phyloP scores from a whole-genome alignment of 2,113 vertebrate species.

The Conger conger region DNA sequence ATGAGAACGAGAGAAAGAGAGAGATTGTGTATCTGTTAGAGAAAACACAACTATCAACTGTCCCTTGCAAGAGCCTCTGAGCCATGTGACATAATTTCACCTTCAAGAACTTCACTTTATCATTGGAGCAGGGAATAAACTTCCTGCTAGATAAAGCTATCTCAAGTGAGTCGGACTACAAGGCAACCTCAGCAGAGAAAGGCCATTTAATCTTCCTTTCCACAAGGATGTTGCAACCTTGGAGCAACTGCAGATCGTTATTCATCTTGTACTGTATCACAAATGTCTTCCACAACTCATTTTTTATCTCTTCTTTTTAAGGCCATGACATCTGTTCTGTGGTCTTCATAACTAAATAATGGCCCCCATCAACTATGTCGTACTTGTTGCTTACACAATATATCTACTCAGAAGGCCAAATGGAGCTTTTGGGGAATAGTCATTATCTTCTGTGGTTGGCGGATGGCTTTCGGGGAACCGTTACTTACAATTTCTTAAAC shows the following conservation, averaged over 20 bases:
- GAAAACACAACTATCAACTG: not conserved
- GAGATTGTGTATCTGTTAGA: not conserved
- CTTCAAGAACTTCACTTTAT: not conserved
- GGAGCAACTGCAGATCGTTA: not conserved
- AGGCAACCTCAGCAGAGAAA: not conserved
- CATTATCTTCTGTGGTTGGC: not conserved
- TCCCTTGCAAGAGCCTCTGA: not conserved
- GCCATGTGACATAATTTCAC: not conserved
- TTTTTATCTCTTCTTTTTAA: not conserved
- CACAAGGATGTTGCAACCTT: not conserved
- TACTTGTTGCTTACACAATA: slow-evolving; percentile 54
- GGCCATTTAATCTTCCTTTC: not conserved
- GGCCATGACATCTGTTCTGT: not conserved
- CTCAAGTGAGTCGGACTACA: not conserved
- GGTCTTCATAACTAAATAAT: slow-evolving; percentile 4
- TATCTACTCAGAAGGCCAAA: slow-evolving; percentile 41
- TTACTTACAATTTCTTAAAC: not conserved
- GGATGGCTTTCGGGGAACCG: not conserved
- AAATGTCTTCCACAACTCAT: not conserved
- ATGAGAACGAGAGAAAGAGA: not conserved
- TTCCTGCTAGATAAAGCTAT: not conserved
- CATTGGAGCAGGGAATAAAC: not conserved
- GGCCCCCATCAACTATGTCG: slow-evolving; percentile 36
- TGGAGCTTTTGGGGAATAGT: slow-evolving; percentile 19
- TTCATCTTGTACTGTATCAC: not conserved